Base-by-base conservation (phyloP, 2,113 vertebrate genomes). In the Globicephala melas region DNA sequence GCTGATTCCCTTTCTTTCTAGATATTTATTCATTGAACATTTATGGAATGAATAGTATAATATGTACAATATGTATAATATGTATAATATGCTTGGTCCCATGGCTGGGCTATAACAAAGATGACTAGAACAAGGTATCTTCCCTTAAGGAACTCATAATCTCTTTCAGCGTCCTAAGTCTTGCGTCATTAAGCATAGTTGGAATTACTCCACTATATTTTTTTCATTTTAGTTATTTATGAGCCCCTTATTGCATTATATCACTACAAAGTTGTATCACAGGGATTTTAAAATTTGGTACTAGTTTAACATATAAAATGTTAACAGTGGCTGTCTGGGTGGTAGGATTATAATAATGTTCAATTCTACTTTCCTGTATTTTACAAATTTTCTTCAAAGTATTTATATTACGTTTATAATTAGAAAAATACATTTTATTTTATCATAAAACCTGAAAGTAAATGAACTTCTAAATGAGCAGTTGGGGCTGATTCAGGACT, bases 141-240 rank as follows among this genome's bases (percentile, higher is more conserved):
- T 80, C 83, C 25, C n/a, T 83, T 62, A 70, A 63, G 38, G 33
- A 65, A 67, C 47, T 71, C 28, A n/a, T 53, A 71, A 38, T 33
- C 55, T 65, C 26, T 91, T 62, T n/a, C 60, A 65, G 44, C 31
- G 38, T 41, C 41, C 15, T 50, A 26, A 36, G 41, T 84, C n/a
- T 77, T 71, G 8, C 31, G 9, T 65, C 5, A 14, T 76, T 77
- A 68, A 83, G 55, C 65, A 60, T 41, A 47, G 18, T 18, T 91
- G 25, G 10, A 90, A 79, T 88, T 87, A 77, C 10, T 68, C 10
- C 3, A 58, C 36, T 89, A 8, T 65, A 15, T 81, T 47, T n/a
- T 58, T 91, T 93, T 76, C 38, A 71, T 77, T 83, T 62, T 97
- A 15, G 3, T 84, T 96, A 33, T 47, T 91, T 58, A 62, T 88